Evolutionary conservation across 2,888 invertebrate genomes (phyloP).

Genomic region (Plebejus argus): DNA sequence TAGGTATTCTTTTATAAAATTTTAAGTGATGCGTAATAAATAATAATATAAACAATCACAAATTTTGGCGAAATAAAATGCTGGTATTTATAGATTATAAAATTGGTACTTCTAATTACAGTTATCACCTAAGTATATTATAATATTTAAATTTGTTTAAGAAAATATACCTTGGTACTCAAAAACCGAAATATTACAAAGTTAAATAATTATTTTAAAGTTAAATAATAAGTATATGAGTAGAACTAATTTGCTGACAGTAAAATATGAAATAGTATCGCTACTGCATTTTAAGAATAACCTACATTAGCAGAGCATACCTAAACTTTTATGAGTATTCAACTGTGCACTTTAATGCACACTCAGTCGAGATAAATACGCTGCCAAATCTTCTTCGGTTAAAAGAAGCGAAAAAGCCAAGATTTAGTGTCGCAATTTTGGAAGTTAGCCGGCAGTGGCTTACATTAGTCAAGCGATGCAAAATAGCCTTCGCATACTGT

Average conservation of each 20-base stretch:
- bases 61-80: not conserved
- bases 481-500: constrained; percentile 63
- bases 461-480: constrained; percentile 72
- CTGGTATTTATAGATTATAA: not conserved
- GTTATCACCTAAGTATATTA: too few species aligned
- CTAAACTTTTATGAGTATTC: constrained; percentile 4
- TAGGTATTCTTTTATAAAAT: not conserved
- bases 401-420: constrained; percentile 75
- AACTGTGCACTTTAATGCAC: constrained; percentile 9
- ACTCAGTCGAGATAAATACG: constrained; percentile 65
- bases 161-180: not conserved
- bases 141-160: not conserved
- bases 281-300: not conserved
- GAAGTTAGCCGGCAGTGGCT: constrained; percentile 76
- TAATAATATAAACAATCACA: not conserved
- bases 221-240: not conserved
- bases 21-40: not conserved
- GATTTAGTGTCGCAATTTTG: constrained; percentile 78
- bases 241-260: not conserved
- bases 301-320: not conserved
- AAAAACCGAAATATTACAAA: not conserved
- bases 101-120: not conserved
- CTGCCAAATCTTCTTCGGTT: constrained; percentile 74
- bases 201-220: not conserved
- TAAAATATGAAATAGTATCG: not conserved